phyloP scores from a whole-genome alignment of 2,888 invertebrate species.

The Temnothorax ravouxi region DNA sequence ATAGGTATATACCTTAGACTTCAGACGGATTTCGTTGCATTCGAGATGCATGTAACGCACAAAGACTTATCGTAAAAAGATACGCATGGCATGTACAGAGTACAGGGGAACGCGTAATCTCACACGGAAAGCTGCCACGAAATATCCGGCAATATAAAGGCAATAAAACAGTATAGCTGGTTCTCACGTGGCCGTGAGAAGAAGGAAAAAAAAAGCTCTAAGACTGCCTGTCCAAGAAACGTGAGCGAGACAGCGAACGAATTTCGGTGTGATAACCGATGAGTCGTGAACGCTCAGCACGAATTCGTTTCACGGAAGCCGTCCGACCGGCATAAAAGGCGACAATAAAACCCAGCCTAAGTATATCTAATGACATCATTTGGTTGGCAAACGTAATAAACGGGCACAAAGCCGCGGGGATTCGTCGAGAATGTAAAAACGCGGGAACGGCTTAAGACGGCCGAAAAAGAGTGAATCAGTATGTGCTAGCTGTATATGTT shows the following conservation, averaged over 20 bases:
- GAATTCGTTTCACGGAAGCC: constrained; percentile 77
- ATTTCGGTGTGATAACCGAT: constrained; percentile 76
- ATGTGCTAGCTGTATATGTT: constrained; percentile 35
- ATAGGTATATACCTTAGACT: not conserved
- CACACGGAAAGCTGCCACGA: constrained; percentile 44
- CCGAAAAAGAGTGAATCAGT: constrained; percentile 47
- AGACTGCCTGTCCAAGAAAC: not conserved
- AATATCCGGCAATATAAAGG: constrained; percentile 51
- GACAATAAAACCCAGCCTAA: constrained; percentile 82
- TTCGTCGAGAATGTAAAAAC: constrained; percentile 80
- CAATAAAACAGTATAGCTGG: constrained; percentile 63
- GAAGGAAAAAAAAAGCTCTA: not conserved
- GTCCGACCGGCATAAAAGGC: constrained; percentile 78
- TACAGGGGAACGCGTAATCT: constrained; percentile 21
- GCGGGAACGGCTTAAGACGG: constrained; percentile 65
- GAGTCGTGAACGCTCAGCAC: constrained; percentile 66
- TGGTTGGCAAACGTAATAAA: constrained; percentile 79
- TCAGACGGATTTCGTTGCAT: not conserved
- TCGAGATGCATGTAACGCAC: constrained; percentile 15
- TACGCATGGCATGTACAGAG: constrained; percentile 11
- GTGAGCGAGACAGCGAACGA: constrained; percentile 41
- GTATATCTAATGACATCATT: constrained; percentile 84
- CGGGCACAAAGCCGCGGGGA: constrained; percentile 76
- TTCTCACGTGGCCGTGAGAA: constrained; percentile 46
- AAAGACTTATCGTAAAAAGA: constrained; percentile 57